Percentiles rank a stretch among this genome's conserved stretches.
phyloP scores from a whole-genome alignment of 2,888 invertebrate species.

The Gymnosoma rotundatum region DNA sequence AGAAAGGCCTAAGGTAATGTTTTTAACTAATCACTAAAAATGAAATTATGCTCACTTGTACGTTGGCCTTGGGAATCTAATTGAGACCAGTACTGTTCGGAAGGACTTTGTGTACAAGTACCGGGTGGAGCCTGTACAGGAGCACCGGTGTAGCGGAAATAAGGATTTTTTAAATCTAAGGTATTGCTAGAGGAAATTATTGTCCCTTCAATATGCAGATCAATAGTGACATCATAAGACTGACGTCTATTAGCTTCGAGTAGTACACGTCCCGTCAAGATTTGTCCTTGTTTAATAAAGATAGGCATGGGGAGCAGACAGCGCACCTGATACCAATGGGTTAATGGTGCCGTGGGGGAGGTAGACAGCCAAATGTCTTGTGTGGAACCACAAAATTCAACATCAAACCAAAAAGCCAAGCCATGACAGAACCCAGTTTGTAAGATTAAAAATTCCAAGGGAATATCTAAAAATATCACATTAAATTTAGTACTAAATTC shows the following conservation, averaged over 20 bases:
- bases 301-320: slow-evolving; percentile 97
- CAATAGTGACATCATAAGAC: slow-evolving; percentile 99
- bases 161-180: slow-evolving; percentile 98
- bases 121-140: slow-evolving; percentile 97
- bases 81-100: slow-evolving; percentile 95
- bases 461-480: slow-evolving; percentile 87
- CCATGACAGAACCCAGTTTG: slow-evolving; percentile 98
- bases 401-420: slow-evolving; percentile 99
- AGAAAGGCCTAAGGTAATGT: slow-evolving; percentile 39
- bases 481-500: background rate
- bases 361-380: slow-evolving; percentile 98
- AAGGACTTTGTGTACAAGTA: slow-evolving; percentile 94
- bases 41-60: slow-evolving; percentile 70
- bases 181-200: slow-evolving; percentile 93
- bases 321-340: slow-evolving; percentile 99
- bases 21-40: slow-evolving; percentile 63
- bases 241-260: slow-evolving; percentile 97
- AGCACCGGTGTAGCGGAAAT: slow-evolving; percentile 97
- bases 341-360: slow-evolving; percentile 97
- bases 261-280: slow-evolving; percentile 92
- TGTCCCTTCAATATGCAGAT: slow-evolving; percentile 94
- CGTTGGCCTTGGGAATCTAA: slow-evolving; percentile 86
- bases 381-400: slow-evolving; percentile 94
- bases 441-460: slow-evolving; percentile 94
- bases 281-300: slow-evolving; percentile 96